These are phyloP conservation scores for Drosophila nigrodunni DNA, from an alignment of 1,140 invertebrate genomes.

Conservation along the genomic window DNA sequence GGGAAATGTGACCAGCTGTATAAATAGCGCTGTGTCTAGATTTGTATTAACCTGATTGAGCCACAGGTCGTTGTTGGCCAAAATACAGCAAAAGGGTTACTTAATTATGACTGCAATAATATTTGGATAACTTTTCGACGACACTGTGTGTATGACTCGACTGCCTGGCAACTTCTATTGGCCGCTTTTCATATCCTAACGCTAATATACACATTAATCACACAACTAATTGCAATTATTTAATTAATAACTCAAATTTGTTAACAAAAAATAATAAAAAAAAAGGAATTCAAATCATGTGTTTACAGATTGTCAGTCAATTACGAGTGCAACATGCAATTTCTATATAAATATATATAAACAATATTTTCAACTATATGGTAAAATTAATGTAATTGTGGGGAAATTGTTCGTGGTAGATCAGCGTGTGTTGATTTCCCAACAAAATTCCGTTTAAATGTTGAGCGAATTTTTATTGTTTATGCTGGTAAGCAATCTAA, in stretches of 20 bases:
- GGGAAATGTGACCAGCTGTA: constrained; percentile 66
- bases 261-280: constrained; percentile 15
- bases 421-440: constrained; percentile 38
- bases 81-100: constrained; percentile 24
- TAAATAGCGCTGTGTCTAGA: constrained; percentile 39
- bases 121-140: constrained; percentile 36
- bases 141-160: constrained; percentile 14
- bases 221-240: constrained; percentile 5
- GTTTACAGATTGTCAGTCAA: constrained; percentile 46
- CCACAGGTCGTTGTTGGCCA: constrained; percentile 47
- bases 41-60: constrained; percentile 37
- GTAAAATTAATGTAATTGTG: constrained; percentile 14
- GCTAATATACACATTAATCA: constrained; percentile 9
- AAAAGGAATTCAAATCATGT: constrained; percentile 32
- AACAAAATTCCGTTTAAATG: constrained; percentile 81
- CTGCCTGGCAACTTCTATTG: constrained; percentile 5
- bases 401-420: constrained; percentile 15
- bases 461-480: constrained; percentile 68
- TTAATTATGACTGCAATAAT: constrained; percentile 59
- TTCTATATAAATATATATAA: neutral
- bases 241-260: constrained; percentile 42
- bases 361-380: neutral
- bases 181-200: neutral
- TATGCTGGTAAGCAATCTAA: constrained; percentile 53
- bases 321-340: constrained; percentile 40